Evolutionary conservation across 2,113 vertebrate species (phyloP).

Genomic region (Epinephelus lanceolatus): DNA sequence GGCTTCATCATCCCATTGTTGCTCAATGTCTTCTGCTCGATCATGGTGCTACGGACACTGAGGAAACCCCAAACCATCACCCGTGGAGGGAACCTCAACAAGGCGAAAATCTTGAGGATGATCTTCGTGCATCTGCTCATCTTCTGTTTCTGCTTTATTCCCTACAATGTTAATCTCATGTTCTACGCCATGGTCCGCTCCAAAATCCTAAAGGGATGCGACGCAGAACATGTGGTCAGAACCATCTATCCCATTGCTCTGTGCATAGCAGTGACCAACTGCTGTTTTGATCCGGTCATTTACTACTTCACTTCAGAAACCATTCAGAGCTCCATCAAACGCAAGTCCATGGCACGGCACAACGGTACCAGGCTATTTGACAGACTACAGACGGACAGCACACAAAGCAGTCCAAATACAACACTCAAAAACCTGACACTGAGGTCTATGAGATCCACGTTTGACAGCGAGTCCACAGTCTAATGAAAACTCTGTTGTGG

Average conservation of each 20-base stretch:
- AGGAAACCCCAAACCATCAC: constrained; percentile 88
- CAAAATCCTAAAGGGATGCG: constrained; percentile 88
- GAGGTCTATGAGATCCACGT: constrained; percentile 83
- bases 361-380: constrained; percentile 85
- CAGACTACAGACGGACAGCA: constrained; percentile 85
- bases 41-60: constrained; percentile 91
- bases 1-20: constrained; percentile 95
- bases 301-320: constrained; percentile 98
- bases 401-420: constrained; percentile 80
- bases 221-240: constrained; percentile 88
- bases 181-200: constrained; percentile 96
- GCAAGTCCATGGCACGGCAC: constrained; percentile 81
- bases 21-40: constrained; percentile 94
- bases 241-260: constrained; percentile 95
- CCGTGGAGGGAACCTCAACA: constrained; percentile 91
- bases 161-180: constrained; percentile 95
- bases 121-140: constrained; percentile 93
- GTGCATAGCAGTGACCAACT: constrained; percentile 96
- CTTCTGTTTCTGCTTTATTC: constrained; percentile 98
- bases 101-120: constrained; percentile 94
- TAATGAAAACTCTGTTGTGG: constrained; percentile 65
- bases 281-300: constrained; percentile 96
- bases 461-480: constrained; percentile 87
- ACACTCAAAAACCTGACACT: constrained; percentile 50
- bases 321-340: constrained; percentile 96